Base-by-base conservation (phyloP, 1,140 invertebrate genomes). In the Batillaria attramentaria region DNA sequence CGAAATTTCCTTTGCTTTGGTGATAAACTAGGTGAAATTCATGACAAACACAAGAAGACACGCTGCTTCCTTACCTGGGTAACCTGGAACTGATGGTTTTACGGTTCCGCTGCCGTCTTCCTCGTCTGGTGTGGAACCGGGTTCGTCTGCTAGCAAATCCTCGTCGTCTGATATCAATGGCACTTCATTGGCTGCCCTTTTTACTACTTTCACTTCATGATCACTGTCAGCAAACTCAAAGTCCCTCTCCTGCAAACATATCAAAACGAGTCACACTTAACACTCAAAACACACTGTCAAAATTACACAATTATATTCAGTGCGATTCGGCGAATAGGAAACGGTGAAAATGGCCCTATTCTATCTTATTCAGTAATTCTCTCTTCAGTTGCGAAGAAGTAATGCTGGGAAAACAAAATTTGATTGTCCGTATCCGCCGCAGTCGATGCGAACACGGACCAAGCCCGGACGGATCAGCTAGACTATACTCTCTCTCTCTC, bases 221-320 rank as follows among this genome's bases (percentile, higher is more conserved):
- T 79, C 81, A 41, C 39, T 73, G 72, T 85, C 85, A 24, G 66
- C 69, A 76, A 85, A 85, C 77, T 84, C 81, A 83, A 85, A 85
- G 74, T 84, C 83, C 79, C 79, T 79, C 72, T 83, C 78, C 82
- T 86, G 77, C 69, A 72, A 79, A 39, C 4, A 72, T 13, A 31
- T n/a, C 13, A 31, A 66, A 72, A 24, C 8, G 1, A 2, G 18
- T 20, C 10, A 37, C 0, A 2, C 3, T 4, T 2, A 39, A 76
- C 6, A 39, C 28, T 35, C 20, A 37, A 72, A 41, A 16, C 10
- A 72, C n/a, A 72, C n/a, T 35, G 18, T 33, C 31, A 72, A 37
- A 37, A 10, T 20, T 72, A 72, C 16, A 37, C 28, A 72, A 72
- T 13, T 72, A 18, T 72, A 24, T 72, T 33, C 46, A 13, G 10